Percentiles rank a stretch among this genome's conserved stretches.
These are phyloP conservation scores for Lepidothrix coronata DNA, from an alignment of 2,113 vertebrate genomes.

Conservation along the genomic window DNA sequence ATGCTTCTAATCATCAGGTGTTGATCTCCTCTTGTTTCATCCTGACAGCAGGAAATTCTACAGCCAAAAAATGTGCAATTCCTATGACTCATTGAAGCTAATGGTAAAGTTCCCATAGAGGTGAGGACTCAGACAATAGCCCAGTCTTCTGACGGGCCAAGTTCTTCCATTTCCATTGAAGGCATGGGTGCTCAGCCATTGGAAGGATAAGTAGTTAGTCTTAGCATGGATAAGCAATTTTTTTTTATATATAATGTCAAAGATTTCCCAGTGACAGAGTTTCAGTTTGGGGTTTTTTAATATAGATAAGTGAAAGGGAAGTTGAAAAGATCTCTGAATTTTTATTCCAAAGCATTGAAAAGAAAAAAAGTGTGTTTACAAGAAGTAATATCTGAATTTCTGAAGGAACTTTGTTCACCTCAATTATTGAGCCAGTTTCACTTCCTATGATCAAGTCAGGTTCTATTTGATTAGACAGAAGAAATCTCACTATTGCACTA, in stretches of 20 bases:
- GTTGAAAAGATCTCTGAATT: not conserved
- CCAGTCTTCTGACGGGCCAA: not conserved
- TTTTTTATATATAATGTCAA: not conserved
- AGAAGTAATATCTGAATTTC: not conserved
- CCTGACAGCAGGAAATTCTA: conserved; percentile 41
- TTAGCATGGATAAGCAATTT: not conserved
- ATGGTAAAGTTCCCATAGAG: not conserved
- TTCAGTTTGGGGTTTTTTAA: not conserved
- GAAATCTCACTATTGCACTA: not conserved
- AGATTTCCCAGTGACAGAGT: not conserved
- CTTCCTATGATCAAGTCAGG: not conserved
- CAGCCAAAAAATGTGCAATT: not conserved
- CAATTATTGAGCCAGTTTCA: not conserved
- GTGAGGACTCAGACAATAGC: not conserved
- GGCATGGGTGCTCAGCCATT: not conserved
- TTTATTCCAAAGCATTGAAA: not conserved
- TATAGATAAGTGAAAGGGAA: not conserved
- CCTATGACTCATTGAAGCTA: not conserved
- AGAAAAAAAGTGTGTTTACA: not conserved
- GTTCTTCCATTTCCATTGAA: not conserved
- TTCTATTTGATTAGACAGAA: not conserved
- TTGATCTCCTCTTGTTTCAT: conserved; percentile 79
- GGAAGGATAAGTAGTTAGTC: not conserved
- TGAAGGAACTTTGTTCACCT: not conserved
- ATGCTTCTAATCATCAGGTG: conserved; percentile 78